These are phyloP conservation scores for Urocynchramus pylzowi DNA, from an alignment of 2,113 vertebrate species.

Conservation along the genomic window DNA sequence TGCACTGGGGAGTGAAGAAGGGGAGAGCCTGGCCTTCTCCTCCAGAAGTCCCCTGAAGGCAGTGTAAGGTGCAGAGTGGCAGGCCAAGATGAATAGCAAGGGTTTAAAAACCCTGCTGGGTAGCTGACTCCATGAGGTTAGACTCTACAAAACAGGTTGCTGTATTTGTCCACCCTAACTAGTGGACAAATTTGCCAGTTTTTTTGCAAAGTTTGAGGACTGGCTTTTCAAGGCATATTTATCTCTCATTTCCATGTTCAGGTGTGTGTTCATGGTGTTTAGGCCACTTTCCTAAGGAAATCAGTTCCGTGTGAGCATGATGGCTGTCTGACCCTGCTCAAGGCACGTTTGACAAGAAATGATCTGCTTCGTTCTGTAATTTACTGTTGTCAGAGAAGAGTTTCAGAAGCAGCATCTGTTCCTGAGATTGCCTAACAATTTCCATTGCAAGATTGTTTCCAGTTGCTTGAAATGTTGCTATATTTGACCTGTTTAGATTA, in stretches of 20 bases:
- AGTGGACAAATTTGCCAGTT: background rate
- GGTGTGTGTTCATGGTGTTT: background rate
- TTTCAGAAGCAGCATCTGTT: background rate
- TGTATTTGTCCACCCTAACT: background rate
- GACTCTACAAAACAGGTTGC: background rate
- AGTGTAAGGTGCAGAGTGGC: background rate
- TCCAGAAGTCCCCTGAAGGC: background rate
- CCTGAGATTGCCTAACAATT: background rate
- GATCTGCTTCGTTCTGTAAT: background rate
- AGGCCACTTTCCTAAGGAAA: background rate
- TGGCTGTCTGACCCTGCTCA: background rate
- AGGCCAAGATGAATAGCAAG: background rate
- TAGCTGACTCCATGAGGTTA: background rate
- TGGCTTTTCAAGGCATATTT: background rate
- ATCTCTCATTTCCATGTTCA: background rate
- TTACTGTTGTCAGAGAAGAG: background rate
- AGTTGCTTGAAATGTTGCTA: background rate
- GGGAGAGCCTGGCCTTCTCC: background rate
- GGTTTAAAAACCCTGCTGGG: background rate
- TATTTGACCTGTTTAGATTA: background rate
- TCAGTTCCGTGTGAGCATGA: background rate
- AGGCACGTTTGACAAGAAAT: background rate
- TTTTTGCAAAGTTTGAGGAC: background rate
- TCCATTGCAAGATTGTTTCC: background rate
- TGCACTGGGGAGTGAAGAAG: background rate